Evolutionary conservation across 2,888 invertebrate species (phyloP), one percentile per base, ranked within the genome.

Genomic region (Laothoe populi): DNA sequence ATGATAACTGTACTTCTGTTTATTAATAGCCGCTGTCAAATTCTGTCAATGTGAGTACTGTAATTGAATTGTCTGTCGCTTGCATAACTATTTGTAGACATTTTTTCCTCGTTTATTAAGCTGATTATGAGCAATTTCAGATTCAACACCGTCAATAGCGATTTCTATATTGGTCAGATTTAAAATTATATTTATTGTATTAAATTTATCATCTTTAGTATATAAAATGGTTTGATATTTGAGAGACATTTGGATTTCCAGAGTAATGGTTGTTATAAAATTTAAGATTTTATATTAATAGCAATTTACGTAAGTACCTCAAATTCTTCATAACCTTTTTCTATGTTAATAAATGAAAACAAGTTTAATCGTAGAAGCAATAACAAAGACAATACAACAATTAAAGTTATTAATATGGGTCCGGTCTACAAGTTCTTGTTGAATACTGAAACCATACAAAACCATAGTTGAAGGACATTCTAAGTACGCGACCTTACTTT

Each of bases 1-100:
- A 53, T 35, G 16, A 53, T 53, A 53, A 53, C 53, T 53, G 53
- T 53, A 53, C 53, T 53, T 53, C 53, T 21, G 53, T 53, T 31
- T 53, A 53, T 53, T 53, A 53, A 53, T 53, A 35, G 53, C 31
- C 31, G 4, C 35, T 53, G 53, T 53, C 53, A 35, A 53, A 53
- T 53, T 35, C 11, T 53, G 19, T 53, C 19, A 44, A 44, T 44
- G 44, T 44, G 44, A 44, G 19, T 19, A 44, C 4, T 44, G 44
- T 8, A 19, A 19, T 19, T 5, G 1, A 8, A 2, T 31, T 4
- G 31, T 8, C 31, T 31, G 31, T 31, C 31, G 8, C 31, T 31
- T 31, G 7, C 7, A 31, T 31, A 31, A 5, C 8, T 31, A 31
- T 31, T 31, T 8, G 5, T 45, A 21, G 16, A 8, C 19, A 19